These are phyloP conservation scores for Nyctereutes procyonoides DNA, from an alignment of 2,113 vertebrate genomes.

Conservation along the genomic window DNA sequence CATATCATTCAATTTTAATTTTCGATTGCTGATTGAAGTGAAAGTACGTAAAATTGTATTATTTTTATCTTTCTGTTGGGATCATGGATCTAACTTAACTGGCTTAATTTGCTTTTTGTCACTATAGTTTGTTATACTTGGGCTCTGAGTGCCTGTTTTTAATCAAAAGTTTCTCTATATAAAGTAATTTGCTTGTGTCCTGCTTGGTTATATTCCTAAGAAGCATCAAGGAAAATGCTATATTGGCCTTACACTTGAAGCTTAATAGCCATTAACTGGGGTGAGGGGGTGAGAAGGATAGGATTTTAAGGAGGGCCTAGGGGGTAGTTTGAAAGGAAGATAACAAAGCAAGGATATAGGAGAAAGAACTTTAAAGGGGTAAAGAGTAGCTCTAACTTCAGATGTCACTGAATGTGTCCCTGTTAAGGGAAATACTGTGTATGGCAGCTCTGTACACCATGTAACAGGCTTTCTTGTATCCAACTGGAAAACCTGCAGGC, in stretches of 20 bases:
- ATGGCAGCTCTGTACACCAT: not conserved
- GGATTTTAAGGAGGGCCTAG: not conserved
- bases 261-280: not conserved
- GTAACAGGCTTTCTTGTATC: not conserved
- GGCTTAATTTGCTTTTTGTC: constrained; percentile 31
- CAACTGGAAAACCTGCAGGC: not conserved
- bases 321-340: not conserved
- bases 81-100: constrained; percentile 14
- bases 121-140: not conserved
- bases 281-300: not conserved
- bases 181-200: constrained; percentile 35
- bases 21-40: not conserved
- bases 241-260: not conserved
- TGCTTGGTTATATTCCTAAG: constrained; percentile 12
- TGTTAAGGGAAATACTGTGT: not conserved
- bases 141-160: not conserved
- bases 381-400: not conserved
- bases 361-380: not conserved
- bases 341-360: not conserved
- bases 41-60: constrained; percentile 7
- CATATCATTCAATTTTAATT: constrained; percentile 15
- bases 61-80: not conserved
- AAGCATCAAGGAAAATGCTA: not conserved
- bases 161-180: not conserved
- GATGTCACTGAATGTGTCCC: not conserved